Percentiles rank a stretch among this genome's conserved stretches.
Evolutionary conservation across 2,113 vertebrate genomes (phyloP).

Genomic region (Psittacula cyanocephala): DNA sequence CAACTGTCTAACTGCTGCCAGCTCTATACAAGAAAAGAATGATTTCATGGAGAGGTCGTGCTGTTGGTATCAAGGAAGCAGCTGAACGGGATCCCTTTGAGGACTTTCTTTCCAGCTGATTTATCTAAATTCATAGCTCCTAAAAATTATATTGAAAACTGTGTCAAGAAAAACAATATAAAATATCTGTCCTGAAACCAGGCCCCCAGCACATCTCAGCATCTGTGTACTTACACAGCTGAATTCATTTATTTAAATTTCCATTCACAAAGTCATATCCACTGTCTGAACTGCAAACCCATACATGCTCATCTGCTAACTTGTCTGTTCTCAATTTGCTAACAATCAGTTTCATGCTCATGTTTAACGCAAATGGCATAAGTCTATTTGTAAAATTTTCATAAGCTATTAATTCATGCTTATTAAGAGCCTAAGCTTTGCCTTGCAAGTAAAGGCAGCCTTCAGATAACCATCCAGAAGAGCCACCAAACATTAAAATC

Average conservation of each 20-base stretch:
- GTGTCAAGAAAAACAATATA: neutral
- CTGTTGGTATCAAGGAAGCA: neutral
- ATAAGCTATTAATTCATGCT: neutral
- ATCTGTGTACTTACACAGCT: neutral
- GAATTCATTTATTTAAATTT: neutral
- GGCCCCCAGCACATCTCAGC: neutral
- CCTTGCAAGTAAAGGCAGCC: neutral
- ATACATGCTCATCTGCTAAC: neutral
- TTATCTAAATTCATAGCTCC: neutral
- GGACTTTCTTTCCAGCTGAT: neutral
- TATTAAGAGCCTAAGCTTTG: neutral
- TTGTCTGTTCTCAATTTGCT: neutral
- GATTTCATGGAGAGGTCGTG: neutral
- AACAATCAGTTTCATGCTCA: neutral
- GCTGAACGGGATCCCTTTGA: neutral
- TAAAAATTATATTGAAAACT: neutral
- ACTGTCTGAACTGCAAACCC: neutral
- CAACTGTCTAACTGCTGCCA: neutral
- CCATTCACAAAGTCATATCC: neutral
- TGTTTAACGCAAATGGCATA: neutral
- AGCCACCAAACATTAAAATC: neutral
- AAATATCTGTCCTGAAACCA: neutral
- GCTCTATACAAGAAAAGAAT: neutral
- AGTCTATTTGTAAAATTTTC: neutral
- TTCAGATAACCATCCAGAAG: neutral